A percentile compares a stretch with the other conserved stretches of the same genome.
Conservation (phyloP, 2,888 invertebrate genomes). For the Pseudanteris insignis region DNA sequence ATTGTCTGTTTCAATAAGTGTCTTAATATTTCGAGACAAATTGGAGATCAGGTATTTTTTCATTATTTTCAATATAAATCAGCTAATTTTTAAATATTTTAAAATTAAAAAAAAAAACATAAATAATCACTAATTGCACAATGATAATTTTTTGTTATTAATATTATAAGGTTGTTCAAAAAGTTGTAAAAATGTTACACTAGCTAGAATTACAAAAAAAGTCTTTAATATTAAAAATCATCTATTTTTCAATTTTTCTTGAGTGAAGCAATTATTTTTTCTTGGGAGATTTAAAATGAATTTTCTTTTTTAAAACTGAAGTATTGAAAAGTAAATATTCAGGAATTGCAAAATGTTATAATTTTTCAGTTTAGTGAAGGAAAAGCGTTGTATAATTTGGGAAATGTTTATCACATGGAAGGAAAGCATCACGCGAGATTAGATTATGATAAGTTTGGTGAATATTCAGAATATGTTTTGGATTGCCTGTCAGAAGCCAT, state of each 20-base stretch:
- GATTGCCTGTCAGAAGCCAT: conserved; percentile 90
- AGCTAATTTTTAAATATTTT: background rate
- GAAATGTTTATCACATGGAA: conserved; percentile 95
- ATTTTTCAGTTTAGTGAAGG: conserved; percentile 90
- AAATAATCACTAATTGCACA: background rate
- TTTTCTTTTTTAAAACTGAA: too few relatives aligned
- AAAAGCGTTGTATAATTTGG: conserved; percentile 93
- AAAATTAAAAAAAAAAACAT: background rate
- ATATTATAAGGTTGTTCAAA: conserved; percentile 31
- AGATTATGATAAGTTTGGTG: conserved; percentile 78
- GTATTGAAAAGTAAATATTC: too few relatives aligned
- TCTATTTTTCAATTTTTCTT: too few relatives aligned
- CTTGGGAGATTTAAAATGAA: too few relatives aligned
- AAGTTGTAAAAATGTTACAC: too few relatives aligned
- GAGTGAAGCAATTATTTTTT: too few relatives aligned
- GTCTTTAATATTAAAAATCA: too few relatives aligned
- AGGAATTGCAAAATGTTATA: too few relatives aligned
- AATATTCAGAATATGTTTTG: conserved; percentile 91
- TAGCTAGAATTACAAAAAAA: too few relatives aligned
- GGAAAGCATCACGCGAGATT: conserved; percentile 89
- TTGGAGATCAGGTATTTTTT: conserved; percentile 75
- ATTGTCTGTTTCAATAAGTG: conserved; percentile 94
- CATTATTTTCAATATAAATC: background rate
- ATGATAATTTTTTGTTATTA: background rate
- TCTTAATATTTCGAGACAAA: conserved; percentile 86